These are phyloP conservation scores for Melanostoma mellinum DNA, from an alignment of 2,888 invertebrate genomes.

Conservation along the genomic window DNA sequence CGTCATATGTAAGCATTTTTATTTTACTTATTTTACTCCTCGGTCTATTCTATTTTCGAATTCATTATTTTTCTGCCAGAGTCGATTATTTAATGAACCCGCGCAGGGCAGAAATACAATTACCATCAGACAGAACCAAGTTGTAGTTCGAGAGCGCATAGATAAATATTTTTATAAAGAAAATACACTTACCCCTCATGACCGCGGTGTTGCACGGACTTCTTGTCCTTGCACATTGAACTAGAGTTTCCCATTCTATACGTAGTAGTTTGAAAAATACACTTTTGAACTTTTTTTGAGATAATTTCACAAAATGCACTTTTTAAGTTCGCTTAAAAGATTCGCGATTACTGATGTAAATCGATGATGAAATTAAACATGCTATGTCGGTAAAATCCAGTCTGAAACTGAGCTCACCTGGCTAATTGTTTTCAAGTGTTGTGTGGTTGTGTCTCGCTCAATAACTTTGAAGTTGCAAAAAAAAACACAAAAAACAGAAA, in stretches of 20 bases:
- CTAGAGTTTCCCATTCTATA: conserved; percentile 80
- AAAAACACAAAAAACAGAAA: conserved; percentile 16
- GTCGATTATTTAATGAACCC: conserved; percentile 12
- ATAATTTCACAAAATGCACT: conserved; percentile 15
- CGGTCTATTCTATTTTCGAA: conserved; percentile 51
- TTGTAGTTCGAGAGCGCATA: conserved; percentile 9
- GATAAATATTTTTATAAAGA: conserved; percentile 11
- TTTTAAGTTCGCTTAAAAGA: conserved; percentile 23
- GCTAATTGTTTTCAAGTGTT: conserved; percentile 54
- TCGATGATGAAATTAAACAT: conserved; percentile 28
- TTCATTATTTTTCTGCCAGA: conserved; percentile 10
- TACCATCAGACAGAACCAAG: conserved; percentile 6
- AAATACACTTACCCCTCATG: conserved; percentile 78
- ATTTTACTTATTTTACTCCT: conserved; percentile 21
- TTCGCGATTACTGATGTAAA: neutral
- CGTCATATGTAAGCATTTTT: conserved; percentile 57
- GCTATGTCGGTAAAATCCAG: conserved; percentile 61
- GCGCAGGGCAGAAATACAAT: conserved; percentile 22
- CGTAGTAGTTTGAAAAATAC: conserved; percentile 1
- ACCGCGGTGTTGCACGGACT: conserved; percentile 77
- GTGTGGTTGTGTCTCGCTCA: neutral
- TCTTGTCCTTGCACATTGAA: conserved; percentile 80
- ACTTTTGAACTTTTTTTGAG: neutral
- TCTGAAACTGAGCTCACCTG: conserved; percentile 53
- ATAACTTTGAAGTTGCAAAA: conserved; percentile 38